These are phyloP conservation scores for Steinernema scapterisci DNA, from an alignment of 2,888 invertebrate species.

Conservation along the genomic window DNA sequence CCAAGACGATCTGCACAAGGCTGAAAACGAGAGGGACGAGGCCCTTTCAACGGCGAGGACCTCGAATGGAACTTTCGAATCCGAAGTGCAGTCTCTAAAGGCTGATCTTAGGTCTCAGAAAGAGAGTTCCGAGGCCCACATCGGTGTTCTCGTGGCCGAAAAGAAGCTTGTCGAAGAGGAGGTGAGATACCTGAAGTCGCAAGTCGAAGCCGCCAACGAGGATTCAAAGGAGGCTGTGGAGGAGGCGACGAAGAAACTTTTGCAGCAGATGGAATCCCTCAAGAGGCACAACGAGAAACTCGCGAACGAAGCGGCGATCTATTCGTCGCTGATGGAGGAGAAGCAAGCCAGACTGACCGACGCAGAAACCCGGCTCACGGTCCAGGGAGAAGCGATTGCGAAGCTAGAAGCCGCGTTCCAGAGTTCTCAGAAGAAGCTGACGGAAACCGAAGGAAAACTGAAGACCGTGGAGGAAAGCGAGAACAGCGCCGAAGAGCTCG, in stretches of 20 bases:
- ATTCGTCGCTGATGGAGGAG: constrained; percentile 19
- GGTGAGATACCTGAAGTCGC: constrained; percentile 1
- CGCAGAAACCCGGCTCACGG: constrained; percentile 8
- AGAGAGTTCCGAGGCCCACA: background rate
- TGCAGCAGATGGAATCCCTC: constrained; percentile 12
- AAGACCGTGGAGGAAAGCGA: constrained; percentile 34
- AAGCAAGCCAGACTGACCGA: constrained; percentile 12
- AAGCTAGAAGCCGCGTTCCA: background rate
- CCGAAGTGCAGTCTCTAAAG: background rate
- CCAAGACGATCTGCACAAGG: constrained; percentile 36
- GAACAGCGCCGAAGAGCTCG: constrained; percentile 34
- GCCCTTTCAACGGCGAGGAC: background rate
- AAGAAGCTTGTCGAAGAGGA: constrained; percentile 24
- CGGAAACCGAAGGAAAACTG: constrained; percentile 23
- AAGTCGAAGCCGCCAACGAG: background rate
- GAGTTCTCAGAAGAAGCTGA: background rate
- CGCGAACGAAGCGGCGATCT: constrained; percentile 25
- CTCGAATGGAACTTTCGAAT: background rate
- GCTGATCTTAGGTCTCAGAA: background rate
- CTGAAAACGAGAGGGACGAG: constrained; percentile 31
- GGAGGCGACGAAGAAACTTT: constrained; percentile 17
- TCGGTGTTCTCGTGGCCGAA: background rate
- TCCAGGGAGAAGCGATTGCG: background rate
- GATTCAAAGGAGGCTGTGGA: constrained; percentile 14
- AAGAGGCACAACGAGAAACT: constrained; percentile 11